Conservation (phyloP, 1,140 invertebrate species). For the Solenopsis fugax region DNA sequence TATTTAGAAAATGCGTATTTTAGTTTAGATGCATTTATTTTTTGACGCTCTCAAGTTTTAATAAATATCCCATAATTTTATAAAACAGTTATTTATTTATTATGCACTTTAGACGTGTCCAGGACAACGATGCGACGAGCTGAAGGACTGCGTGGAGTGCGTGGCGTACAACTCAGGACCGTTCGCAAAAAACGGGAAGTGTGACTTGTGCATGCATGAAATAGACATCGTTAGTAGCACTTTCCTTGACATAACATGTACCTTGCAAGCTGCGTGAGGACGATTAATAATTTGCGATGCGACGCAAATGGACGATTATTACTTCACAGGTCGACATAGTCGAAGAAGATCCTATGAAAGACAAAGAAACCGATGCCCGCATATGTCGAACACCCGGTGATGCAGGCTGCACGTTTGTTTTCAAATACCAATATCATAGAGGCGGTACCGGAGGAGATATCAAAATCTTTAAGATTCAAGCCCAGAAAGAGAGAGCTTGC, state of each 20-base stretch:
- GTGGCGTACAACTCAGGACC: slow-evolving; percentile 89
- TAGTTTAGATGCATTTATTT: not conserved
- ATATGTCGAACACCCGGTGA: slow-evolving; percentile 83
- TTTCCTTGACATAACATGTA: not conserved
- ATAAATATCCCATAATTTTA: not conserved
- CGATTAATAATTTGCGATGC: slow-evolving; percentile 24
- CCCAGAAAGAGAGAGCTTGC: slow-evolving; percentile 84
- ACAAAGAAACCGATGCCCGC: slow-evolving; percentile 62
- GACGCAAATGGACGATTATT: slow-evolving; percentile 18
- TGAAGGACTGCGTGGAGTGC: slow-evolving; percentile 93
- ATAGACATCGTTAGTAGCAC: slow-evolving; percentile 72
- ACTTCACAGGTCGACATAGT: slow-evolving; percentile 73
- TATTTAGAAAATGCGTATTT: not conserved
- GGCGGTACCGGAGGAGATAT: slow-evolving; percentile 80
- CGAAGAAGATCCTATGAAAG: slow-evolving; percentile 68
- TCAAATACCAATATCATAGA: slow-evolving; percentile 85
- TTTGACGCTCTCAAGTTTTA: not conserved
- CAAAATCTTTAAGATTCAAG: slow-evolving; percentile 82
- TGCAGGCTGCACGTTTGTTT: slow-evolving; percentile 87
- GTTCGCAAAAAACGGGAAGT: slow-evolving; percentile 86
- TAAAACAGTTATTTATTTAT: slow-evolving; percentile 5
- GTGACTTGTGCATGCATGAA: slow-evolving; percentile 72
- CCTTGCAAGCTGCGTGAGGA: not conserved
- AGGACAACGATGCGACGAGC: slow-evolving; percentile 89
- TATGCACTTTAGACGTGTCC: slow-evolving; percentile 89